Conservation (phyloP, 37 sponge, comb jelly and placozoan species). For the Lycopodina hypogea region DNA sequence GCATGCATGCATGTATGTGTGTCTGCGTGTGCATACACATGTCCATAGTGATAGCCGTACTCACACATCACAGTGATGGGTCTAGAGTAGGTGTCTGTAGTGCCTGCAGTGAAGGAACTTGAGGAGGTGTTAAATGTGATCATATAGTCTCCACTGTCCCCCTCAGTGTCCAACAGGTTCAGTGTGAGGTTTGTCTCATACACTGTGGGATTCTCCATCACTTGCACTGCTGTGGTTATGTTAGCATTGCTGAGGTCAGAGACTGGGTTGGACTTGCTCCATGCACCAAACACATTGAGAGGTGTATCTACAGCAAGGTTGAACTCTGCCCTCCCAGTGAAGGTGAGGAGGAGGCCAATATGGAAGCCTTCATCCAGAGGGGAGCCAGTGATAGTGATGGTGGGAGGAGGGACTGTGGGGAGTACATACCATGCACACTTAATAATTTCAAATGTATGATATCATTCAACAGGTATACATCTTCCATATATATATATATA, state of each 20-base stretch:
- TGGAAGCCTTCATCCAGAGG: constrained; percentile 22
- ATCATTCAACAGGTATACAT: too few relatives aligned
- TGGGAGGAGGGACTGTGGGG: constrained; percentile 9
- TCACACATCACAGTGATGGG: neutral
- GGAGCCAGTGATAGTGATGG: constrained; percentile 1
- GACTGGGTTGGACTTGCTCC: neutral
- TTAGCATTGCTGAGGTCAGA: neutral
- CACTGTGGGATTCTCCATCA: neutral
- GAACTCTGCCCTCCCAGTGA: neutral
- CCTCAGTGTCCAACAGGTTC: neutral
- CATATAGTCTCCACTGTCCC: neutral
- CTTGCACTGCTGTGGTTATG: neutral
- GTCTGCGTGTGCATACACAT: too few relatives aligned
- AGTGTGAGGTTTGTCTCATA: neutral
- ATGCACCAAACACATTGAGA: neutral
- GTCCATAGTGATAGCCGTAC: too few relatives aligned
- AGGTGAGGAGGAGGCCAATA: constrained; percentile 15
- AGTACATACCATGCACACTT: too few relatives aligned
- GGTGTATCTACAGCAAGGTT: constrained; percentile 7
- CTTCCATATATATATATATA: too few relatives aligned
- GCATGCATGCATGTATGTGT: too few relatives aligned
- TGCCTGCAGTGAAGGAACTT: neutral
- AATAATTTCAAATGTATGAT: too few relatives aligned
- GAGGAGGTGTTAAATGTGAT: neutral
- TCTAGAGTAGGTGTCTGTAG: neutral